phyloP scores from a whole-genome alignment of 2,888 invertebrate species.

The Tricholauxania praeusta region DNA sequence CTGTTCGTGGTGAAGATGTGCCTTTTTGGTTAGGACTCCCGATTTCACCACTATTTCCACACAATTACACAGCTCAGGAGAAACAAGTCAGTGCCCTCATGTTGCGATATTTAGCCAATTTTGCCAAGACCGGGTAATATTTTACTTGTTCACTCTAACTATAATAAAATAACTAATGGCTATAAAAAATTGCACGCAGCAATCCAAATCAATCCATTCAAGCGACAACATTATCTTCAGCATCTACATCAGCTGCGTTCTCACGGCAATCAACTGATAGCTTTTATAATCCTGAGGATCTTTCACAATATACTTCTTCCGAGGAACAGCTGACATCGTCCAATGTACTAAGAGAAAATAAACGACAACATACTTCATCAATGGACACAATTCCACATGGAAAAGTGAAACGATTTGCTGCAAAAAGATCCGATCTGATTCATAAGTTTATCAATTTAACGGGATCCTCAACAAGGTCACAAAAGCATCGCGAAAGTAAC shows the following conservation, averaged over 20 bases:
- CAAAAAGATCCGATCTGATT: conserved; percentile 20
- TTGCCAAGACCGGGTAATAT: conserved; percentile 85
- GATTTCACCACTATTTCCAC: conserved; percentile 75
- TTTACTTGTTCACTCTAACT: background rate
- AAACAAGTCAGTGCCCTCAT: conserved; percentile 82
- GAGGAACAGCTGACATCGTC: background rate
- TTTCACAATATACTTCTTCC: background rate
- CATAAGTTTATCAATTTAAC: too few relatives aligned
- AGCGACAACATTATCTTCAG: conserved; percentile 41
- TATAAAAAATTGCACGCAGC: conserved; percentile 45
- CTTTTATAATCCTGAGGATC: background rate
- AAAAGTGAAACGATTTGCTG: conserved; percentile 49
- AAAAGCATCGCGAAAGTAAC: conserved; percentile 33
- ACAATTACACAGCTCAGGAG: conserved; percentile 85
- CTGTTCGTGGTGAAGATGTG: conserved; percentile 88
- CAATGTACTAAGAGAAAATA: conserved; percentile 7
- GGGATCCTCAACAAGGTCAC: conserved; percentile 4
- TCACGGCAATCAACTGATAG: conserved; percentile 7
- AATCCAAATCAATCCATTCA: conserved; percentile 61
- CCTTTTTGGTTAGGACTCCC: conserved; percentile 88
- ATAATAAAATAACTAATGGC: background rate
- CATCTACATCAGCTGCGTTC: conserved; percentile 33
- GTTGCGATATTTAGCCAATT: conserved; percentile 88
- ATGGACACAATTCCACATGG: conserved; percentile 29
- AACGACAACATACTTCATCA: conserved; percentile 23